Base-by-base conservation (phyloP, 37 sponge, comb jelly and placozoan species). In the Tethya wilhelma region DNA sequence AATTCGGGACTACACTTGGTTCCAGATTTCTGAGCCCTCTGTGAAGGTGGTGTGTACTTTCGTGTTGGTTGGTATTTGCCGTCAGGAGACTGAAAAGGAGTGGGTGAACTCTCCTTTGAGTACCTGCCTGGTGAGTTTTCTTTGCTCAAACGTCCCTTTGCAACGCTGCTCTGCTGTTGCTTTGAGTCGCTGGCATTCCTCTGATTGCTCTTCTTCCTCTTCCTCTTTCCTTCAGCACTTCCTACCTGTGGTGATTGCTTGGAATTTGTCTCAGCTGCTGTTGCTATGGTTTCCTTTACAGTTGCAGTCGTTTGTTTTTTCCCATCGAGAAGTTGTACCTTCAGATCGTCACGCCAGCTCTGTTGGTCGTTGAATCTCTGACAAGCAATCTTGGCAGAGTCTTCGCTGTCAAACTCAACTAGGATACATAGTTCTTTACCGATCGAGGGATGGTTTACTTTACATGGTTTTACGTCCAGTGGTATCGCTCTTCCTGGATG, bases 401-500 rank as follows among this genome's bases (percentile, higher is more conserved):
- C 81, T 25, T 23, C 69, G 20, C 86, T 88, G 26, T 73, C 86
- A 77, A 69, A 90, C 70, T 95, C 95, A 28, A 90, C 89, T 4
- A 91, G 75, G 23, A 87, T 84, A 56, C 89, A 88, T 9, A 75
- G 46, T 32, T 84, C 81, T 58, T 87, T 84, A 0, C 93, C 89
- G 44, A 92, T 84, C 0, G 55, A 57, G 32, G 88, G 60, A 75
- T 79, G 76, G 14, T 69, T n/a, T 17, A 38, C 28, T 58, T 81
- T 41, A 53, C 83, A 76, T 29, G 86, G 78, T 58, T 90, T 88
- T 17, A 95, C 81, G 37, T 95, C 95, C 59, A 90, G 64, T 20
- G 95, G 95, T 5, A 90, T 49, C 2, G 91, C 89, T 19, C 71
- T 77, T 8, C 90, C 90, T 4, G 95, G 91, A 9, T 77, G 74